Evolutionary conservation across 2,797 vertebrate genomes (phyloP).

Genomic region (Cuculus canorus): DNA sequence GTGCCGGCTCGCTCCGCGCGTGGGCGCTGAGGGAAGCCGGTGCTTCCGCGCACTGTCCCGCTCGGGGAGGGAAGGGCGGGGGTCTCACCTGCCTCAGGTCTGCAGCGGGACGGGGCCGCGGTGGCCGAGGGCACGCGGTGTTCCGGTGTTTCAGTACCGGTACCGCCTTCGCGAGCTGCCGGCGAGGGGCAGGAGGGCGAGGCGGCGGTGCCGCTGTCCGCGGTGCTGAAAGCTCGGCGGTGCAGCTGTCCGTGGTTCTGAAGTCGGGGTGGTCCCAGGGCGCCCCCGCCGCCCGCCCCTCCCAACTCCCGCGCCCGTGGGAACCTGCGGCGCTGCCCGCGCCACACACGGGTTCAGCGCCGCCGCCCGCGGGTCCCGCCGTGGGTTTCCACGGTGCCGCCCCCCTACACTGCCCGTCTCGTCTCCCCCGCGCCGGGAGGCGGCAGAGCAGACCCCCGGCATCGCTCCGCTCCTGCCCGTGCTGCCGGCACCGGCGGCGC

Average conservation of each 20-base stretch:
- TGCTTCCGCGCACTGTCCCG: background rate
- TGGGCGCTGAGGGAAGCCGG: background rate
- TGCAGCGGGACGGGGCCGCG: no score
- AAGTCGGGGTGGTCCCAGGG: background rate
- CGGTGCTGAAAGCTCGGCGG: background rate
- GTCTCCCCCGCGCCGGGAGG: background rate
- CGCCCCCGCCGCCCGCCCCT: no score
- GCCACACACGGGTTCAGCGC: background rate
- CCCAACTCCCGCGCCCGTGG: background rate
- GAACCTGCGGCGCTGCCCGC: background rate
- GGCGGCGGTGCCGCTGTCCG: background rate
- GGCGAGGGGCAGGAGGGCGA: background rate
- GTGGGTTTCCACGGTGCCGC: background rate
- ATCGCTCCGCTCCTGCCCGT: background rate
- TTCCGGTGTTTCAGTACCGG: no score
- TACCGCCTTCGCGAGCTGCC: background rate
- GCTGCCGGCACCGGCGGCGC: background rate
- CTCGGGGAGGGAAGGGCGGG: no score
- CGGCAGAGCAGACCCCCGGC: background rate
- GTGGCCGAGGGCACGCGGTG: background rate
- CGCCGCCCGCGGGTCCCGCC: background rate
- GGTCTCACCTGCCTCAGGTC: no score
- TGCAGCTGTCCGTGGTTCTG: background rate
- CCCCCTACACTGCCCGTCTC: no score
- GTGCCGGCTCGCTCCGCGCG: background rate